These are phyloP conservation scores for Drosophila kuntzei DNA, from an alignment of 2,888 invertebrate species.

Conservation along the genomic window DNA sequence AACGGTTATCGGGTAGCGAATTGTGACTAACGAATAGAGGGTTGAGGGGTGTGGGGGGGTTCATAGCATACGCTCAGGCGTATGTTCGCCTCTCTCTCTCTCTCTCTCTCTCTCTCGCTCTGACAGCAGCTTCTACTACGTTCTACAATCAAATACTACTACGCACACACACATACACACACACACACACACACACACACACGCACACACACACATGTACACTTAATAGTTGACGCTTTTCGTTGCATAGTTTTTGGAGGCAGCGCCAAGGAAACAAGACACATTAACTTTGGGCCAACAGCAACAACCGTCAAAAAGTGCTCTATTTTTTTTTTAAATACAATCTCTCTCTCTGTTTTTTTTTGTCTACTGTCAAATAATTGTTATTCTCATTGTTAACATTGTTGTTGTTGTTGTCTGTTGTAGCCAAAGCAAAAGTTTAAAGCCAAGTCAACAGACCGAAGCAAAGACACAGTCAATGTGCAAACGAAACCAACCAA, in stretches of 20 bases:
- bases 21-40: conserved; percentile 1
- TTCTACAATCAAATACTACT: conserved; percentile 80
- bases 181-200: conserved; percentile 15
- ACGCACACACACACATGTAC: conserved; percentile 3
- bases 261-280: conserved; percentile 42
- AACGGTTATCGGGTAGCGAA: conserved; percentile 5
- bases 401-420: conserved; percentile 31
- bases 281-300: conserved; percentile 20
- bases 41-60: not conserved
- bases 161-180: conserved; percentile 49
- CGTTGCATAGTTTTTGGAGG: conserved; percentile 67
- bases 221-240: conserved; percentile 50
- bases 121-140: conserved; percentile 66
- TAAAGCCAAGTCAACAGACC: conserved; percentile 12
- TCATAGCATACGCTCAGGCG: conserved; percentile 40
- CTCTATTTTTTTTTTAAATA: conserved; percentile 1
- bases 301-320: conserved; percentile 20
- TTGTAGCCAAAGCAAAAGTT: conserved; percentile 32
- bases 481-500: conserved; percentile 25
- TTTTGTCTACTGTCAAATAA: conserved; percentile 5
- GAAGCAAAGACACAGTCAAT: conserved; percentile 28
- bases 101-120: conserved; percentile 5
- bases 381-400: conserved; percentile 2
- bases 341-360: conserved; percentile 1
- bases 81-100: conserved; percentile 25